Evolutionary conservation across 2,888 invertebrate genomes (phyloP), one percentile per base, ranked within the genome.

Genomic region (Theretra japonica): DNA sequence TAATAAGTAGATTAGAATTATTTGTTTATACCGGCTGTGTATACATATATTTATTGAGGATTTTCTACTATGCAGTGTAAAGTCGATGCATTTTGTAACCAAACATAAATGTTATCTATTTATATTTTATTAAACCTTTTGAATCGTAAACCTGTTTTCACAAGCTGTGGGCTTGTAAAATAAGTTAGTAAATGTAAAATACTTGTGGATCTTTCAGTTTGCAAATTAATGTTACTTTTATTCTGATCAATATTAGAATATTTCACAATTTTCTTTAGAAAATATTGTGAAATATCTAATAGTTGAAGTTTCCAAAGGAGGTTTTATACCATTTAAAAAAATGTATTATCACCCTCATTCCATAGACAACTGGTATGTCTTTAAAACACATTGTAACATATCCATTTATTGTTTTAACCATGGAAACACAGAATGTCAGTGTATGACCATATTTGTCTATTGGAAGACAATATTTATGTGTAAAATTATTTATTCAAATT

Each of bases 21-120:
- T 56, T 69, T 28, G 53, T 74, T 70, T 75, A 70, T 71, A 59
- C 73, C 70, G 74, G 75, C 74, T 75, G 75, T 75, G 75, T 74
- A 73, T 70, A 73, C 73, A 50, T 60, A 28, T 62, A 62, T 70
- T 60, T 70, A 65, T 70, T 57, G 69, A n/a, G 17, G 21, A 58
- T 41, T 30, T 69, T 69, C 58, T 69, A 69, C 33, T 41, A 21
- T 21, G 57, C 58, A 30, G 57, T 69, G 23, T 23, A 30, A 58
- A 69, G 57, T 57, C 17, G 41, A 58, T 48, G 21, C 65, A 65
- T 65, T 65, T 48, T 48, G 23, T 65, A 65, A 65, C 41, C 23
- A 41, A 48, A 19, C 8, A 60, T 60, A 48, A 48, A 65, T 48
- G 19, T 23, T 65, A 41, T 41, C 15, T 41, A 41, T 65, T 62